Evolutionary conservation across 1,140 invertebrate genomes (phyloP), one percentile per base, ranked within the genome.

Genomic region (Chrysoperla carnea): DNA sequence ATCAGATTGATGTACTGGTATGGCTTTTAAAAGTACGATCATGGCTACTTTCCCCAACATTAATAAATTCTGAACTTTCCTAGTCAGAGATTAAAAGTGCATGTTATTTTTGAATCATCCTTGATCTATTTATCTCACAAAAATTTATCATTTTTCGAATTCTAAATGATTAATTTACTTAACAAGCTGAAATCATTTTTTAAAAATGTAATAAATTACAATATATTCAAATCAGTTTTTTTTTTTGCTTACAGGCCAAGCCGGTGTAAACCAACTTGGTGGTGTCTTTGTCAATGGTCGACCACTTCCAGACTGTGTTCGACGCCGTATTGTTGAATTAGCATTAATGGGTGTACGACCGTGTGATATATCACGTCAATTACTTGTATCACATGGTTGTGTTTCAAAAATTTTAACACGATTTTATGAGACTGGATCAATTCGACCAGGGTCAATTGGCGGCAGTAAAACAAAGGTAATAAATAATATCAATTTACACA

Each of bases 321-420:
- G 92, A 39, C 78, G 88, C 47, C 72, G 87, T 46, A 96, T 96
- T 51, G 90, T 96, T 0, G 89, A 96, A 57, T 66, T 96, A 53
- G 90, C 91, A 12, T 66, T 93, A 43, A 73, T 91, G 57, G 85
- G 85, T 6, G 89, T 95, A 0, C 68, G 92, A 42, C 92, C 92
- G 8, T 96, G 92, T 61, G 92, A 96, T 64, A 97, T 96, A 59
- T 93, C 88, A 5, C 65, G 92, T 37, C 89, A 94, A 57, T 69
- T 97, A 23, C 70, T 93, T 8, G 94, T 99, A 6, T 95, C 90
- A 0, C 92, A 97, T 58, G 93, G 93, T 48, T 86, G 84, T 56
- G 88, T 93, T n/a, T 93, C 88, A 8, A 97, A 97, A 69, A 97
- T 97, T 48, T 70, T 99, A 8, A 95, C 91, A 4, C 72, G 93